Conservation (phyloP, 2,113 vertebrate species). For the Cariama cristata region DNA sequence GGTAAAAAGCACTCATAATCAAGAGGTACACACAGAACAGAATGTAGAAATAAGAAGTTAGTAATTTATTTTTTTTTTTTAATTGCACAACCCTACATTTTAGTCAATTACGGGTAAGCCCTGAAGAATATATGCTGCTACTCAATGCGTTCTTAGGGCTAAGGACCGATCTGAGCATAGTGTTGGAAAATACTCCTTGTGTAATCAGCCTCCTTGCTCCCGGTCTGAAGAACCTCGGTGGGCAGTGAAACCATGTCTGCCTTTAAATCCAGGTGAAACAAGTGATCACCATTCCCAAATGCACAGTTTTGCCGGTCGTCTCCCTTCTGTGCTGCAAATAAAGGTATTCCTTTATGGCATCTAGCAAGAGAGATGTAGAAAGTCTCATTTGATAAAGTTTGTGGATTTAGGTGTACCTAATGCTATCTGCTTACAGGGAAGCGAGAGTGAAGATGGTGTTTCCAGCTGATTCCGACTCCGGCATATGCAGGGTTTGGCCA, state of each 20-base stretch:
- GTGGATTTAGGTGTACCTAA: neutral
- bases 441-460: neutral
- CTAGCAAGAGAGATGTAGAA: neutral
- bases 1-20: neutral
- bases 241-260: neutral
- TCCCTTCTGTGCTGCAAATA: neutral
- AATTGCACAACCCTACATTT: neutral
- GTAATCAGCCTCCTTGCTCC: neutral
- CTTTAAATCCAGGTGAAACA: neutral
- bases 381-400: neutral
- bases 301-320: fast-evolving
- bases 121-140: neutral
- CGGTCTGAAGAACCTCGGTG: neutral
- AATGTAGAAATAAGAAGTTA: neutral
- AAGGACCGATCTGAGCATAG: neutral
- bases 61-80: neutral
- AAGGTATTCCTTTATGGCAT: neutral
- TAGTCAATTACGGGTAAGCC: neutral
- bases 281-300: neutral
- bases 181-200: neutral
- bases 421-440: neutral
- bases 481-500: neutral
- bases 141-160: neutral
- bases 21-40: neutral
- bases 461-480: neutral